These are phyloP conservation scores for Apantesis nais DNA, from an alignment of 2,888 invertebrate species.

Conservation along the genomic window DNA sequence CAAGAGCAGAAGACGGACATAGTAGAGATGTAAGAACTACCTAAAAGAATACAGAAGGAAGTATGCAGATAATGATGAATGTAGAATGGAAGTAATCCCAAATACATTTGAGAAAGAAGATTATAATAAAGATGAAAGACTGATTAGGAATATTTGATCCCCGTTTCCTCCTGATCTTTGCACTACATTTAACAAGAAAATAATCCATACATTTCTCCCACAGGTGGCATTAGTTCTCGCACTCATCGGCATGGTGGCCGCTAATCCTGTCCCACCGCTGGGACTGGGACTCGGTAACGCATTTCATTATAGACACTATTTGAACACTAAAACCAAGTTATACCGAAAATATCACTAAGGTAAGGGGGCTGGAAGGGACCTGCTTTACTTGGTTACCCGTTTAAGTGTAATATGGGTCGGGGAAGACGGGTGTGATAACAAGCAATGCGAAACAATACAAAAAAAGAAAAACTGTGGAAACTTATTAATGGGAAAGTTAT, in stretches of 20 bases:
- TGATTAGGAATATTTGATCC: too few relatives aligned
- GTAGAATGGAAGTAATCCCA: too few relatives aligned
- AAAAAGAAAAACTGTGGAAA: not conserved
- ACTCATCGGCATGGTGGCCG: constrained; percentile 64
- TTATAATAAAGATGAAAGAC: too few relatives aligned
- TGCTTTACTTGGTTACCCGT: constrained; percentile 22
- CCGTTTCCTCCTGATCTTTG: too few relatives aligned
- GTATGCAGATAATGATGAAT: too few relatives aligned
- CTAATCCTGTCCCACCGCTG: constrained; percentile 61
- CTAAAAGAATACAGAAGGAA: not conserved
- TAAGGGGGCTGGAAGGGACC: constrained; percentile 29
- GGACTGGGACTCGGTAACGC: constrained; percentile 57
- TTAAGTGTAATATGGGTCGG: not conserved
- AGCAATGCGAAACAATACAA: not conserved
- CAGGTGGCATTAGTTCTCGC: constrained; percentile 77
- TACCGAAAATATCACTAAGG: constrained; percentile 50
- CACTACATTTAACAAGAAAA: not conserved
- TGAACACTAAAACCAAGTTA: constrained; percentile 52
- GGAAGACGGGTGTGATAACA: not conserved
- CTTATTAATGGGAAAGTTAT: not conserved
- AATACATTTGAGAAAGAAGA: too few relatives aligned
- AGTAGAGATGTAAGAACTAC: not conserved
- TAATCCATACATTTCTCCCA: constrained; percentile 16
- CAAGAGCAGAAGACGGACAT: too few relatives aligned
- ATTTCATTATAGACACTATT: constrained; percentile 50